Base-by-base conservation (phyloP, 2,113 vertebrate genomes). In the Himantopus leucocephalus region DNA sequence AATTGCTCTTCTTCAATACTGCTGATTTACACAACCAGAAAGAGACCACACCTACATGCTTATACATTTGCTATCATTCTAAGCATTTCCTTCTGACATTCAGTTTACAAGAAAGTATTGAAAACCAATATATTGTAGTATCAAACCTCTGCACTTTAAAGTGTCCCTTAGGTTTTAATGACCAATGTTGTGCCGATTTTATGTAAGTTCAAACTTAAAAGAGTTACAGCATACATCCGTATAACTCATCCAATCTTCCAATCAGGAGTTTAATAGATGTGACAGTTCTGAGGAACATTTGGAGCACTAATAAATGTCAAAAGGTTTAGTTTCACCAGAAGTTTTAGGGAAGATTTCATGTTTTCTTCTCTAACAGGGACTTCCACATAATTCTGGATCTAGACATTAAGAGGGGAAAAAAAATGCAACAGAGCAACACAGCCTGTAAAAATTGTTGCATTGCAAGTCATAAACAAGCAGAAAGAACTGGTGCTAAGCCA, bases 1-100 rank as follows among this genome's bases (percentile, higher is more conserved):
- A 96, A 86, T 59, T 94, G 88, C 48, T 96, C 80, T 92, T 95
- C 81, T 35, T 93, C 85, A 96, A 83, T 55, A 86, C 52, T 37
- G 30, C 90, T 94, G 94, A 97, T 92, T 92, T 88, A 95, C 91
- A 90, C 93, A 91, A 56, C 58, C 87, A 76, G 63, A 92, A 81
- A 83, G 58, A 74, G 88, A 91, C 68, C 27, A 8, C 55, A 92
- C 41, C 52, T 89, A 93, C 9, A 71, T 41, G 66, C 53, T 92
- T 87, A 80, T 8, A 59, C 62, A 91, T 48, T 90, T 87, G 34
- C 32, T 60, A 66, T 59, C 18, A 63, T 91, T 90, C 89, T 92
- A 93, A 91, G 93, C 24, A 76, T 78, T 94, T 95, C 66, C 66
- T 94, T 91, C 92, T 92, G 85, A 80, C 26, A 80, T 63, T 71